Evolutionary conservation across 30 jellyfish, hydroid and myxozoan species (phyloP), one percentile per base, ranked within the genome.

Genomic region (Aurelia sp.): DNA sequence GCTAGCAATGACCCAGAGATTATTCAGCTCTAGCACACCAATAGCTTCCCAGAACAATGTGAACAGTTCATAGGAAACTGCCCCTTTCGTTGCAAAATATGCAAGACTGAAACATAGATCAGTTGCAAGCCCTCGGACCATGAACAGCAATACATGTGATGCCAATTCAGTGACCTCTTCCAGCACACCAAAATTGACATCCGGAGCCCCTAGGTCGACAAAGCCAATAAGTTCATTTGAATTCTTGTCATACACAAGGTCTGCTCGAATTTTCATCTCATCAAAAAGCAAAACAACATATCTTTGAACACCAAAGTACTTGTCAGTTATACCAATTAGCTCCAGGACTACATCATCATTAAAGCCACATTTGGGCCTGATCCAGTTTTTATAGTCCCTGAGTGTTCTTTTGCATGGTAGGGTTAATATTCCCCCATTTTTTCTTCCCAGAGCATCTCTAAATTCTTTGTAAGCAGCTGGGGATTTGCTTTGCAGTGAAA

Each of bases 401-500:
- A 91, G 75, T 20, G 95, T 78, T 65, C 96, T 91, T 23, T 89
- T 53, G 74, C 96, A 47, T 13, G 96, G 96, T 33, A 90, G 64
- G 52, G 73, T 62, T 50, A 78, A 23, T 18, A 84, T 27, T 35
- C 94, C 96, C 5, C 94, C 64, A 15, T 59, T 62, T 18, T 55
- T 47, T 55, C 82, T 71, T 71, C 82, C 96, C 47, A 27, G 4
- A 62, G 47, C 55, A 37, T 81, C 85, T 35, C 96, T 79, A 4
- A 91, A 19, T 22, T 85, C 97, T 12, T 91, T 88, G 71, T 91
- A 84, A 31, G 78, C 82, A 51, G 86, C 74, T 51, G 96, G 86
- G 18, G 97, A 91, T 70, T 76, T 91, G 60, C 76, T 69, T 22
- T 82, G 89, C 21, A 91, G 84, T 11, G 78, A 53, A 27, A 91